A percentile compares a stretch with the other conserved stretches of the same genome.
Conservation (phyloP, 2,797 vertebrate species). For the Anabas testudineus region DNA sequence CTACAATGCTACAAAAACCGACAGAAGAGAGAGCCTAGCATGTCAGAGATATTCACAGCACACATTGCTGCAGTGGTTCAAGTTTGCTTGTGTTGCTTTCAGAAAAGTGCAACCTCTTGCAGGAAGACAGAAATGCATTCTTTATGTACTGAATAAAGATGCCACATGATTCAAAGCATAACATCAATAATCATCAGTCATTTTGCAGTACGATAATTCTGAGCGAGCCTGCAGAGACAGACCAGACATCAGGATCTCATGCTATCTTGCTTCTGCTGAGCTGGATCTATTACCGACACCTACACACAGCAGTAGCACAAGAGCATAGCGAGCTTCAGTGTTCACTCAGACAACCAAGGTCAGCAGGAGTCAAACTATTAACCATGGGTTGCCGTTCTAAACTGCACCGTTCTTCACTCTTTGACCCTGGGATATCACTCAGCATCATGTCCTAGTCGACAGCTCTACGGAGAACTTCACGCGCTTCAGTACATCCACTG, state of each 20-base stretch:
- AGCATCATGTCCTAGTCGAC: slow-evolving; percentile 22
- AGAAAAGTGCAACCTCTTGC: slow-evolving; percentile 57
- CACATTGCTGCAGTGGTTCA: slow-evolving; percentile 25
- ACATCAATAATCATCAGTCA: slow-evolving; percentile 42
- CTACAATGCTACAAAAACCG: slow-evolving; percentile 32
- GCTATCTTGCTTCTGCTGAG: slow-evolving; percentile 13
- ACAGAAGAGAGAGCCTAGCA: slow-evolving; percentile 18
- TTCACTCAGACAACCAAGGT: slow-evolving; percentile 18
- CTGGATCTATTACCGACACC: slow-evolving; percentile 36
- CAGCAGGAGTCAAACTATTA: slow-evolving; percentile 44
- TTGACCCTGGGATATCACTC: slow-evolving; percentile 63
- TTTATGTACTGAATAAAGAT: slow-evolving; percentile 33
- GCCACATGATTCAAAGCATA: slow-evolving; percentile 17
- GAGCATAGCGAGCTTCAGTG: slow-evolving; percentile 6
- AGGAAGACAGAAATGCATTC: slow-evolving; percentile 55
- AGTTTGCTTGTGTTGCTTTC: slow-evolving; percentile 44
- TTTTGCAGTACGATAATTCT: slow-evolving; percentile 14
- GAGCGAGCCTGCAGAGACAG: slow-evolving; percentile 5
- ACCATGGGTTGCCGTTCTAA: slow-evolving; percentile 47
- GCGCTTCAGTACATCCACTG: slow-evolving; percentile 23
- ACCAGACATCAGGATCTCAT: slow-evolving; percentile 14
- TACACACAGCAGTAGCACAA: slow-evolving; percentile 14
- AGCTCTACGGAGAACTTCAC: slow-evolving; percentile 36
- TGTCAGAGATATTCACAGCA: slow-evolving; percentile 18
- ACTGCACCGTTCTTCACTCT: slow-evolving; percentile 33